Evolutionary conservation across 2,113 vertebrate genomes (phyloP).

Genomic region (Daboia siamensis): DNA sequence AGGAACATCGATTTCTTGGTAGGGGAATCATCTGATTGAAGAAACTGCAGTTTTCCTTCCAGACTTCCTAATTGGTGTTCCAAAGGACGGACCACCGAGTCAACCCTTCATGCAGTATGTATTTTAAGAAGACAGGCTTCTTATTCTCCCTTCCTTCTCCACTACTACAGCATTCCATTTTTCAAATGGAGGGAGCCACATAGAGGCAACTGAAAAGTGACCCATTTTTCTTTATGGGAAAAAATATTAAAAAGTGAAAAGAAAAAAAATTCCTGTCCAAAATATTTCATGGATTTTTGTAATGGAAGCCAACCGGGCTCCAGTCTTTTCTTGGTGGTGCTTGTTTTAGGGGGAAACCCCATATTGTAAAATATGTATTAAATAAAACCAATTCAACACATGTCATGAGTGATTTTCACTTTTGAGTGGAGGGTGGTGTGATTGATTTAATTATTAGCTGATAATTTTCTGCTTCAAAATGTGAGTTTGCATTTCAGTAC

Average conservation of each 20-base stretch:
- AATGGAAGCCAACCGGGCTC: slow-evolving; percentile 46
- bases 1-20: slow-evolving; percentile 51
- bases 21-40: slow-evolving; percentile 38
- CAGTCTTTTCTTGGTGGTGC: slow-evolving; percentile 42
- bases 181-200: slow-evolving; percentile 39
- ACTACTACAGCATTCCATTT: slow-evolving; percentile 50
- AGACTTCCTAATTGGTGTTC: slow-evolving; percentile 46
- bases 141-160: slow-evolving; percentile 23
- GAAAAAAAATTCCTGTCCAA: background rate
- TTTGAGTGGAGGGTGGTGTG: background rate
- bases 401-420: background rate
- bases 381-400: slow-evolving; percentile 60
- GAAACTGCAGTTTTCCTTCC: slow-evolving; percentile 55
- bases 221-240: slow-evolving; percentile 37
- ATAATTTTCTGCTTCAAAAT: background rate
- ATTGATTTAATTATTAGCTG: background rate
- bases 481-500: background rate
- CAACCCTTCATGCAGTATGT: slow-evolving; percentile 41
- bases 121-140: slow-evolving; percentile 44
- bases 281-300: slow-evolving; percentile 46
- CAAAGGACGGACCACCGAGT: slow-evolving; percentile 44
- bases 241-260: slow-evolving; percentile 38
- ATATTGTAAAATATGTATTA: slow-evolving; percentile 55
- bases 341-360: slow-evolving; percentile 53
- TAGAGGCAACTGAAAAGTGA: slow-evolving; percentile 50